Evolutionary conservation across 2,797 vertebrate genomes (phyloP).

Genomic region (Rhinophrynus dorsalis): DNA sequence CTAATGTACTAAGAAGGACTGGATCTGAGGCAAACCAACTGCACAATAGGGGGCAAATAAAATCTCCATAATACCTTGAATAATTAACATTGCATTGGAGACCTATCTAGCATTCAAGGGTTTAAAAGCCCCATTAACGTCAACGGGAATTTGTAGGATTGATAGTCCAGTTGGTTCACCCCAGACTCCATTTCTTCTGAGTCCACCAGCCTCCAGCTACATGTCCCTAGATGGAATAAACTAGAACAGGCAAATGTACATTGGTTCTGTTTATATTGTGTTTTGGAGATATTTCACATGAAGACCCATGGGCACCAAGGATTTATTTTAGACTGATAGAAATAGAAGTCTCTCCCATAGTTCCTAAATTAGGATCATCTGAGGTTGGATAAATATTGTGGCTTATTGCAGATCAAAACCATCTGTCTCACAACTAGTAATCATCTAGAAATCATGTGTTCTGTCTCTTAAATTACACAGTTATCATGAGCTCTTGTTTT

Average conservation of each 20-base stretch:
- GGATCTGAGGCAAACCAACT: too few species aligned
- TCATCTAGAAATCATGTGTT: conserved; percentile 52
- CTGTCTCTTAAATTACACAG: conserved; percentile 68
- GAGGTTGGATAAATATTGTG: conserved; percentile 4
- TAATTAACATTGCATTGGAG: too few species aligned
- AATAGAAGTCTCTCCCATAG: conserved; percentile 8
- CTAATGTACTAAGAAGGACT: too few species aligned
- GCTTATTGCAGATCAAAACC: conserved; percentile 44
- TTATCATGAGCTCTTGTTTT: conserved; percentile 63
- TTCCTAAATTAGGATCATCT: conserved; percentile 27
- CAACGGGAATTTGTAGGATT: too few species aligned
- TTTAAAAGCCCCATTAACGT: too few species aligned
- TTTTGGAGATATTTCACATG: conserved; percentile 2
- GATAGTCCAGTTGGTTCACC: too few species aligned
- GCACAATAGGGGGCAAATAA: too few species aligned
- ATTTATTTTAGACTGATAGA: conserved; percentile 4
- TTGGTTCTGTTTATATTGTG: not conserved
- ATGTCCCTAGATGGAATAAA: not conserved
- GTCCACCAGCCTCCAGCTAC: too few species aligned
- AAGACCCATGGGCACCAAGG: not conserved
- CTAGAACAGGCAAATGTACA: not conserved
- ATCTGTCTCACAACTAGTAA: conserved; percentile 63
- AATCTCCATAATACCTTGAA: too few species aligned
- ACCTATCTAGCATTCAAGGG: too few species aligned
- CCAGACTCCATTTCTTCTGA: too few species aligned